These are phyloP conservation scores for Leptocoma aspasia DNA, from an alignment of 2,113 vertebrate species.

Conservation along the genomic window DNA sequence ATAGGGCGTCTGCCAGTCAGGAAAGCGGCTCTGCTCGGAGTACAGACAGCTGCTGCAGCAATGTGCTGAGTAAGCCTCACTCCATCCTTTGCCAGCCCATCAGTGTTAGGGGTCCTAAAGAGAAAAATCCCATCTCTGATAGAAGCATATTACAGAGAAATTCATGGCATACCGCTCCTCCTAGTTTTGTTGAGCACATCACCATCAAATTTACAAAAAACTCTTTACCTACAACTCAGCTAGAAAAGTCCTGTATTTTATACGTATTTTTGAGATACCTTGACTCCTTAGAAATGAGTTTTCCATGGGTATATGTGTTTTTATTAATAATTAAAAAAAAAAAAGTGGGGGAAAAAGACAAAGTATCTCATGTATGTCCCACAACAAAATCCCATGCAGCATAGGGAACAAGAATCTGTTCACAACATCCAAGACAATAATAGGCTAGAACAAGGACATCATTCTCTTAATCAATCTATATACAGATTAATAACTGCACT, in stretches of 20 bases:
- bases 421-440: neutral
- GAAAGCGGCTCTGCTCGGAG: constrained; percentile 84
- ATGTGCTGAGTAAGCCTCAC: constrained; percentile 86
- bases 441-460: neutral
- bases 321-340: neutral
- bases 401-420: neutral
- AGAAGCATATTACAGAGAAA: neutral
- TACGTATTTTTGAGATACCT: neutral
- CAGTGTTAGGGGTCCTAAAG: constrained; percentile 82
- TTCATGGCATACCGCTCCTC: rapidly evolving
- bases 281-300: neutral
- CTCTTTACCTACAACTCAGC: neutral
- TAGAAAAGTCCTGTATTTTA: neutral
- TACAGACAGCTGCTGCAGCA: constrained; percentile 79
- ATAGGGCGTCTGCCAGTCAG: constrained; percentile 86
- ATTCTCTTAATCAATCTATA: neutral
- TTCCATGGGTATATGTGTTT: neutral
- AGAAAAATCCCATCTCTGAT: neutral
- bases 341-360: rapidly evolving
- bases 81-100: constrained; percentile 78
- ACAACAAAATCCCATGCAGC: neutral
- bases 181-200: neutral
- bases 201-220: neutral
- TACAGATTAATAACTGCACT: neutral
- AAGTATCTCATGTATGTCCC: neutral